phyloP scores from a whole-genome alignment of 2,888 invertebrate species.

The Tenthredo notha region DNA sequence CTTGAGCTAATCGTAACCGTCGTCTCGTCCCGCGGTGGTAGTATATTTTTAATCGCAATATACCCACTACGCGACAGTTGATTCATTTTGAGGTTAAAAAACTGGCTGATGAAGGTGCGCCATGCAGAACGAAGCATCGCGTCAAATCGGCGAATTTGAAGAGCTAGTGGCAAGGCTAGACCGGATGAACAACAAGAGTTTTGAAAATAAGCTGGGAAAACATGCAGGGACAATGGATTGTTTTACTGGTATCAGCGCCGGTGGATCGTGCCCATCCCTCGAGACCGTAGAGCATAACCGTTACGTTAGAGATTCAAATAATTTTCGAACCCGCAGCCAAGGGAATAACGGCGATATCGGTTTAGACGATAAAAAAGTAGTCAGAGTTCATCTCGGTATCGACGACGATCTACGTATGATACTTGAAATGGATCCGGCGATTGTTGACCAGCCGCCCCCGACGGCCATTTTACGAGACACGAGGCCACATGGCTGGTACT shows the following conservation, averaged over 20 bases:
- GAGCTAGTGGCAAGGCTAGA: conserved; percentile 76
- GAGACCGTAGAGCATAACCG: conserved; percentile 23
- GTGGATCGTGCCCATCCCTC: conserved; percentile 21
- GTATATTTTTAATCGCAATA: conserved; percentile 25
- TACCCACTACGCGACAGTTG: conserved; percentile 18
- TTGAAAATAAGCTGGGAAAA: conserved; percentile 5
- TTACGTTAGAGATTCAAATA: conserved; percentile 26
- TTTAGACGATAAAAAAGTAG: conserved; percentile 58
- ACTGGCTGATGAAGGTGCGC: conserved; percentile 15
- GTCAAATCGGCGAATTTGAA: conserved; percentile 77
- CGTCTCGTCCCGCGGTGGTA: conserved; percentile 36
- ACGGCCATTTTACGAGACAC: conserved; percentile 63
- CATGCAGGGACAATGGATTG: conserved; percentile 30
- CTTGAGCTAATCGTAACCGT: conserved; percentile 36
- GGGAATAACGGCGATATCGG: conserved; percentile 19
- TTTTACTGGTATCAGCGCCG: conserved; percentile 20
- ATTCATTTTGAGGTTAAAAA: conserved; percentile 26
- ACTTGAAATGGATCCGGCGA: conserved; percentile 83
- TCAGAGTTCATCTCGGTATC: conserved; percentile 81
- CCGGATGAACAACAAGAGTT: conserved; percentile 71
- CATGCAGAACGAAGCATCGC: conserved; percentile 73
- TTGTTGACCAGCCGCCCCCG: conserved; percentile 78
- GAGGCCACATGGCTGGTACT: conserved; percentile 76
- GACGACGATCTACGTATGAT: conserved; percentile 83
- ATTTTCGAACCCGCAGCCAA: conserved; percentile 26